Percentiles rank a stretch among this genome's conserved stretches.
phyloP scores from a whole-genome alignment of 1,140 invertebrate species.

The Musca vetustissima region DNA sequence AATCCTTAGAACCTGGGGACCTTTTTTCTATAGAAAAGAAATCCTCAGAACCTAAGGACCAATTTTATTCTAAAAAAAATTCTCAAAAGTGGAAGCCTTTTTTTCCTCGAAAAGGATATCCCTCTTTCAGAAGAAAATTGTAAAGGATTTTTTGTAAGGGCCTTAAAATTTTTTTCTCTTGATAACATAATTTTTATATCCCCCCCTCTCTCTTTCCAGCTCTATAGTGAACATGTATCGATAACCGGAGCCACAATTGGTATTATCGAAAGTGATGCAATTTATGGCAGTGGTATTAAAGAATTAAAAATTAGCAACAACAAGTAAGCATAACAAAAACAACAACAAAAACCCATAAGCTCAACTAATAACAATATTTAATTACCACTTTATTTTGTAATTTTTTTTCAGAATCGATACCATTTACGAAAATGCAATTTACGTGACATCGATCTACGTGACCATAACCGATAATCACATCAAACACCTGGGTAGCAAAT shows the following conservation, averaged over 20 bases:
- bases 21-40: too few species aligned
- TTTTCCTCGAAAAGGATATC: background rate
- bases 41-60: too few species aligned
- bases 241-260: slow-evolving; percentile 44
- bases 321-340: slow-evolving; percentile 36
- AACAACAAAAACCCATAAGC: too few species aligned
- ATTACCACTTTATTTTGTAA: background rate
- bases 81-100: background rate
- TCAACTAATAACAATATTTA: background rate
- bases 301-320: slow-evolving; percentile 39
- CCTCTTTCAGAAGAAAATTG: background rate
- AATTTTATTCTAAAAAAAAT: too few species aligned
- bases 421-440: slow-evolving; percentile 43
- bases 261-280: slow-evolving; percentile 46
- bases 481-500: slow-evolving; percentile 33
- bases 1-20: too few species aligned
- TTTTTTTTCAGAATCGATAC: slow-evolving; percentile 37
- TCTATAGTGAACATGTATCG: slow-evolving; percentile 41
- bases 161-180: background rate
- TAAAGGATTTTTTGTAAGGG: too few species aligned
- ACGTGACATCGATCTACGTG: slow-evolving; percentile 33
- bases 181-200: slow-evolving; percentile 9
- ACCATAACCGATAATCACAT: slow-evolving; percentile 39
- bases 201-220: slow-evolving; percentile 24
- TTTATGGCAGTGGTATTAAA: slow-evolving; percentile 47